A percentile compares a stretch with the other conserved stretches of the same genome.
These are phyloP conservation scores for Gandaritis pyraliata DNA, from an alignment of 2,888 invertebrate genomes.

Conservation along the genomic window DNA sequence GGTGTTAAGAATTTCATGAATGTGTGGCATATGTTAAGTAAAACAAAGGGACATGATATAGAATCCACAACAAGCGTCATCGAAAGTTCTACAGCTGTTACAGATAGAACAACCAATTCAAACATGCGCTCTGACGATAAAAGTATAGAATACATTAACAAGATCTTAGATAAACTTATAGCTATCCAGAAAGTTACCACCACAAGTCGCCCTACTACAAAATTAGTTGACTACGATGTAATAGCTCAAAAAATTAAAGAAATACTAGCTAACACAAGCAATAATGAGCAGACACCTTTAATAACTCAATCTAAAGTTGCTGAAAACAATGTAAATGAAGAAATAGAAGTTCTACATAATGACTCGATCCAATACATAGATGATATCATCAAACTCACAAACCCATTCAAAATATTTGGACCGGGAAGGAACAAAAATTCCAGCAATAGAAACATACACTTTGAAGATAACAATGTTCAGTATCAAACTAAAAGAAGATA, in stretches of 20 bases:
- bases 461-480: constrained; percentile 12
- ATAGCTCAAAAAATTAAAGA: constrained; percentile 41
- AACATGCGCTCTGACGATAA: constrained; percentile 6
- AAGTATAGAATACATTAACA: constrained; percentile 47
- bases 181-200: constrained; percentile 38
- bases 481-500: constrained; percentile 14
- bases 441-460: constrained; percentile 7
- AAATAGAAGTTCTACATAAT: constrained; percentile 7
- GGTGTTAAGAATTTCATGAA: constrained; percentile 18
- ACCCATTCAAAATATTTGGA: constrained; percentile 10
- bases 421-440: neutral
- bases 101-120: neutral
- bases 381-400: constrained; percentile 7
- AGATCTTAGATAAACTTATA: constrained; percentile 49
- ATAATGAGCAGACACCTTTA: constrained; percentile 5
- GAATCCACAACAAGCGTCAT: constrained; percentile 16
- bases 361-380: constrained; percentile 11
- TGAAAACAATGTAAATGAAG: constrained; percentile 7
- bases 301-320: neutral
- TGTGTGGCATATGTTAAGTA: constrained; percentile 21
- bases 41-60: constrained; percentile 8
- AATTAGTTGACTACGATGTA: constrained; percentile 25
- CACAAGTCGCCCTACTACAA: constrained; percentile 33
- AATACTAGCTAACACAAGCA: constrained; percentile 24
- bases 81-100: neutral